A percentile compares a stretch with the other conserved stretches of the same genome.
Evolutionary conservation across 1,140 invertebrate species (phyloP).

Genomic region (Lethocerus indicus): DNA sequence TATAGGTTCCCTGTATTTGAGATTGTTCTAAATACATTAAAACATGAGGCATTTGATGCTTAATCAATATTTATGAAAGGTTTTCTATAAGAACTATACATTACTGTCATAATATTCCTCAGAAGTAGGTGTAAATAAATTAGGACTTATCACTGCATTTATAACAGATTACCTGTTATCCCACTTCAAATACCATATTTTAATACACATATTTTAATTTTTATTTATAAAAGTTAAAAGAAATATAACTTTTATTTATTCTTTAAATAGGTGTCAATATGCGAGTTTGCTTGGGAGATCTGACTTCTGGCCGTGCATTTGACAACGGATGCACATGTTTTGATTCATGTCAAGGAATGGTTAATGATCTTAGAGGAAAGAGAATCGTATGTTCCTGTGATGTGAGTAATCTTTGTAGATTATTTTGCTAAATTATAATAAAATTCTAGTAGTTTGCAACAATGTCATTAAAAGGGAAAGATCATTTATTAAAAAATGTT

Average conservation of each 20-base stretch:
- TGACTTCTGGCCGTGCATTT: slow-evolving; percentile 85
- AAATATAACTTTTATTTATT: background rate
- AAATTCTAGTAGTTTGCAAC: too few species aligned
- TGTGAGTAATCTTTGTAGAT: slow-evolving; percentile 30
- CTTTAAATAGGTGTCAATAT: background rate
- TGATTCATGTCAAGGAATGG: slow-evolving; percentile 52
- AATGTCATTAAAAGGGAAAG: too few species aligned
- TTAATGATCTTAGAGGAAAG: slow-evolving; percentile 54
- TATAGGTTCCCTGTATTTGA: too few species aligned
- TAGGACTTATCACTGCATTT: too few species aligned
- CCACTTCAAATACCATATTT: background rate
- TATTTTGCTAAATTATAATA: background rate
- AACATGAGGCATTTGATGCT: too few species aligned
- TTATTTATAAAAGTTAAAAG: background rate
- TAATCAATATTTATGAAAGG: too few species aligned
- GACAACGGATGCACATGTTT: slow-evolving; percentile 90
- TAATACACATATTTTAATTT: background rate
- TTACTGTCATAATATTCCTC: too few species aligned
- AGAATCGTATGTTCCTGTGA: slow-evolving; percentile 55
- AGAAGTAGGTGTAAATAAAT: too few species aligned
- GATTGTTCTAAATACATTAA: too few species aligned
- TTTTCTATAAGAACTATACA: too few species aligned
- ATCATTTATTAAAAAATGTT: too few species aligned
- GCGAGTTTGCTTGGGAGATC: slow-evolving; percentile 56
- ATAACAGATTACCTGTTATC: too few species aligned